Percentiles rank a stretch among this genome's conserved stretches.
phyloP scores from a whole-genome alignment of 2,797 vertebrate genomes.

The Micropoecilia bifurca region DNA sequence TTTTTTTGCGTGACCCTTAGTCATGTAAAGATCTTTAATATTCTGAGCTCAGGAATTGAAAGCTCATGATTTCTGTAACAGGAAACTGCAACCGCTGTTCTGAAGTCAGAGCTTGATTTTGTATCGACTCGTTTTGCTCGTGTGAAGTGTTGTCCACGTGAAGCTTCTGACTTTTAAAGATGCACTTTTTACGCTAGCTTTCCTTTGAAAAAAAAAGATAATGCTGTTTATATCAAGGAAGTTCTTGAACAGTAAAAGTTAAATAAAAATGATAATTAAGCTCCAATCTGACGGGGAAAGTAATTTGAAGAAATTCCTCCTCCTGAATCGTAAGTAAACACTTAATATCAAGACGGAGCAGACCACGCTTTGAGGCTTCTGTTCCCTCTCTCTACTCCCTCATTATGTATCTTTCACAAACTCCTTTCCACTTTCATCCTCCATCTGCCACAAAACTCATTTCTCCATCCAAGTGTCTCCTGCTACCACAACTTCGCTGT shows the following conservation, averaged over 20 bases:
- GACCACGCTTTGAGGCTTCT: constrained; percentile 12
- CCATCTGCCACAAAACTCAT: constrained; percentile 55
- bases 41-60: background rate
- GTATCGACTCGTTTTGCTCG: background rate
- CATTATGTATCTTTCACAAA: constrained; percentile 43
- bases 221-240: background rate
- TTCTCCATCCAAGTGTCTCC: constrained; percentile 15
- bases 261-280: constrained; percentile 43
- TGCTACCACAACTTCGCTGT: constrained; percentile 53
- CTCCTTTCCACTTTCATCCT: constrained; percentile 43
- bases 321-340: constrained; percentile 30
- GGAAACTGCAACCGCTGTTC: background rate
- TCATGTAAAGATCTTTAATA: background rate
- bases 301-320: constrained; percentile 28
- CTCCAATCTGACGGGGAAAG: constrained; percentile 35
- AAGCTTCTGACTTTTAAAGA: background rate
- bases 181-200: background rate
- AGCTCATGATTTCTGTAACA: background rate
- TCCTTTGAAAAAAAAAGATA: background rate
- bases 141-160: too few relatives aligned
- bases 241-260: background rate
- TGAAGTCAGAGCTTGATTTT: background rate
- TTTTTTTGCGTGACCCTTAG: background rate
- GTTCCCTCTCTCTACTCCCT: constrained; percentile 20
- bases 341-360: constrained; percentile 34